These are phyloP conservation scores for Hipposideros armiger DNA, from an alignment of 2,113 vertebrate genomes.

Conservation along the genomic window DNA sequence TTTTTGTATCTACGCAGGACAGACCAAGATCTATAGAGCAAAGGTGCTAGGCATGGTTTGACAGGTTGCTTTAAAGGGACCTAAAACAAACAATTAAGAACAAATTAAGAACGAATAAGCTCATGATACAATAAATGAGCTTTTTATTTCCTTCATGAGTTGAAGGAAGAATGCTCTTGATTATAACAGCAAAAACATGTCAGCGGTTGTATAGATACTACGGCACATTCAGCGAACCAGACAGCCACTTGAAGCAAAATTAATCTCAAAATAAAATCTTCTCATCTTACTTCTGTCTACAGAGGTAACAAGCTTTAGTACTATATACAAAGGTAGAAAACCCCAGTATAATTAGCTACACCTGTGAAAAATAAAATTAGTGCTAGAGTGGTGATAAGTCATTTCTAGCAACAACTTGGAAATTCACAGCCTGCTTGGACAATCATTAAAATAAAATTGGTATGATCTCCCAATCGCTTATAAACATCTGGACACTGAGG, in stretches of 20 bases:
- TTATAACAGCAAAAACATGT: neutral
- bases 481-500: neutral
- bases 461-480: conserved; percentile 9
- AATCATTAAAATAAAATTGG: conserved; percentile 11
- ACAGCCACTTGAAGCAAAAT: conserved; percentile 18
- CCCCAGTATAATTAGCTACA: neutral
- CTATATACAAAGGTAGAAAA: neutral
- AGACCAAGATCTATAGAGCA: neutral
- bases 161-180: conserved; percentile 5
- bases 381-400: neutral
- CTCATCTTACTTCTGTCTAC: neutral
- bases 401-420: neutral
- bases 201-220: neutral
- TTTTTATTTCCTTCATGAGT: conserved; percentile 12
- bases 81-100: neutral
- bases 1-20: neutral
- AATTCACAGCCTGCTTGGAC: neutral
- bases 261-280: conserved; percentile 30
- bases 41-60: neutral
- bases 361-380: conserved; percentile 30
- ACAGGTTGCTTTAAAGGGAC: neutral
- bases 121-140: neutral
- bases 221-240: neutral
- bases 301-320: neutral
- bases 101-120: neutral